Base-by-base conservation (phyloP, 2,888 invertebrate genomes). In the Corbicula japonica region DNA sequence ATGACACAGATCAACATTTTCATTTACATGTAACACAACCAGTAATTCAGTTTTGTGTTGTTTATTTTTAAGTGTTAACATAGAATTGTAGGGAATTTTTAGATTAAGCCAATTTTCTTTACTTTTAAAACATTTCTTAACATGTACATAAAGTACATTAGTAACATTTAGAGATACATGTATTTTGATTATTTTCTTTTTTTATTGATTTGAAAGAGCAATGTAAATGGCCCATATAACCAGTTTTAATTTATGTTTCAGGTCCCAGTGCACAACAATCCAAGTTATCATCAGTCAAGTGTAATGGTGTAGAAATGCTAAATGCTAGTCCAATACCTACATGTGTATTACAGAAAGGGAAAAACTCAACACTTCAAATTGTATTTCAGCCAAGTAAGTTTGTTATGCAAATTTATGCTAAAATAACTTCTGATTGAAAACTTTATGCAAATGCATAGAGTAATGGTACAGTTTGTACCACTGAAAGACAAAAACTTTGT, bases 291-390 rank as follows among this genome's bases (percentile, higher is more conserved):
- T 2, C 8, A 48, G 26, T 48, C 48, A 48, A 48, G n/a, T 48
- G 48, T 48, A 48, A 48, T 26, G 8, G 6, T 1, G 15, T 15
- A 15, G 48, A 48, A 23, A 48, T 48, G 48, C 21, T 48, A 26
- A n/a, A n/a, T n/a, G n/a, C 28, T 5, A 52, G 18, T 15, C n/a
- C n/a, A n/a, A 6, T 3, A 18, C 1, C 15, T 8, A n/a, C 52
- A 0, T 72, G 71, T 52, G 23, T 8, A 12, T 41, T 72, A 46
- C 62, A 41, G 12, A 72, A 56, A 23, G 71, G 62, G 8, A 15
- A 26, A 52, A 62, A 72, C 41, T 38, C 71, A 23, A 41, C 52
- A 0, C 63, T 72, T n/a, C 18, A 26, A 32, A 28, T 72, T 30
- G 35, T 35, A 5, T 72, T 72, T 54, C 28, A 12, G 18, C 54